Evolutionary conservation across 2,888 invertebrate genomes (phyloP), one percentile per base, ranked within the genome.

Genomic region (Ophion obscuratus): DNA sequence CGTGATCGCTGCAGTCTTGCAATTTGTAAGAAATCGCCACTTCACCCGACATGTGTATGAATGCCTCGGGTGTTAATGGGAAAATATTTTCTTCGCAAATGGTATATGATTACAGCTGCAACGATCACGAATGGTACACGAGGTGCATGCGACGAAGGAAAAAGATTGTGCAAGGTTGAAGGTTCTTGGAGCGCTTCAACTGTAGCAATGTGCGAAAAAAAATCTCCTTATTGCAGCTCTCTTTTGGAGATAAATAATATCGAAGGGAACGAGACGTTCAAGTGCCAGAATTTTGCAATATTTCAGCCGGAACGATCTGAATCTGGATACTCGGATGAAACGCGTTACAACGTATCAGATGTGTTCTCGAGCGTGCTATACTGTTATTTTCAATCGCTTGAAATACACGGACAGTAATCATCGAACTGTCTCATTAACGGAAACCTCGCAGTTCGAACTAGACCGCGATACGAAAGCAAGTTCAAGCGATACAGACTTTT

Each of bases 291-390:
- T 53, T 53, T 53, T 14, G 53, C 53, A 53, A 53, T 53, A 53
- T 53, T 53, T 14, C 14, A 14, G 5, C 3, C 17, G 2, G 53
- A 53, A 53, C 5, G 14, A 53, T 53, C 17, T 14, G 53, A 3
- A 53, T 53, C 14, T 53, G 14, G 14, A 14, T 53, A 53, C 53
- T 53, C 14, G 53, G 53, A 53, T 53, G 53, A 17, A 53, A 53
- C 53, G 53, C 53, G 17, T 53, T 53, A 88, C 17, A 53, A 87
- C 89, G 89, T 87, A 80, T 91, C 89, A 88, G 87, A 90, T 91
- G 90, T 90, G 83, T 92, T 84, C 74, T 89, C 91, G 91, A 89
- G 91, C 92, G 89, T 92, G 88, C 68, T 89, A 90, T 75, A 83
- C 77, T 88, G 79, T 87, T 87, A 91, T 90, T 91, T 89, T 80